A percentile compares a stretch with the other conserved stretches of the same genome.
Conservation (phyloP, 2,888 invertebrate species). For the Rotaria magnacalcarata region DNA sequence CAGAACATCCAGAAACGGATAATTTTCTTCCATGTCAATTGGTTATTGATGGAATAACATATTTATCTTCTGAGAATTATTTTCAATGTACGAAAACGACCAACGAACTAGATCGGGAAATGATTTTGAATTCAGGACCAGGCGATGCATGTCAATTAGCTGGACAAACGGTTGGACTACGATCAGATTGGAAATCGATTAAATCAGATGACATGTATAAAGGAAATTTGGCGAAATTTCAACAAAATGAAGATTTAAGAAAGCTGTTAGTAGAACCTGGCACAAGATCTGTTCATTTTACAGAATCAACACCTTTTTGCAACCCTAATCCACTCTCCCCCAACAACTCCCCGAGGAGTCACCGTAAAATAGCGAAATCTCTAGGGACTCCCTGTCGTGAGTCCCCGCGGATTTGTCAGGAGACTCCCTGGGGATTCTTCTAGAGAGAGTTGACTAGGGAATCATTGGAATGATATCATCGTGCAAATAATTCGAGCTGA, state of each 20-base stretch:
- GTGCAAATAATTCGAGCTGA: no score
- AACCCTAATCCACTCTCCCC: no score
- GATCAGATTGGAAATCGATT: not conserved
- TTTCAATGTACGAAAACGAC: constrained; percentile 14
- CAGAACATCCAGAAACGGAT: not conserved
- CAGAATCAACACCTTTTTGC: not conserved
- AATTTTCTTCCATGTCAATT: not conserved
- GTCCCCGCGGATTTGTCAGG: no score
- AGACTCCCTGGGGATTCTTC: no score
- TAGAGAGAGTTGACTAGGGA: no score
- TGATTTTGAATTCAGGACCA: not conserved
- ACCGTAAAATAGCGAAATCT: no score
- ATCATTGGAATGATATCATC: no score
- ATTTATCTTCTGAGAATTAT: not conserved
- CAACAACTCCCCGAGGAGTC: no score
- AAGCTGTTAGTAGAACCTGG: not conserved
- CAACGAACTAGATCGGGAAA: not conserved
- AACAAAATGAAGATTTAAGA: not conserved
- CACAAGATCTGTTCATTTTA: not conserved
- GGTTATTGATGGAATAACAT: not conserved
- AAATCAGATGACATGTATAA: not conserved
- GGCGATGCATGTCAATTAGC: not conserved
- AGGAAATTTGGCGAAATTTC: not conserved
- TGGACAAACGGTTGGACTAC: not conserved
- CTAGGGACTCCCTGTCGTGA: no score